Percentiles rank a stretch among this genome's conserved stretches.
phyloP scores from a whole-genome alignment of 2,888 invertebrate species.

The Kuschelorhynchus macadamiae region DNA sequence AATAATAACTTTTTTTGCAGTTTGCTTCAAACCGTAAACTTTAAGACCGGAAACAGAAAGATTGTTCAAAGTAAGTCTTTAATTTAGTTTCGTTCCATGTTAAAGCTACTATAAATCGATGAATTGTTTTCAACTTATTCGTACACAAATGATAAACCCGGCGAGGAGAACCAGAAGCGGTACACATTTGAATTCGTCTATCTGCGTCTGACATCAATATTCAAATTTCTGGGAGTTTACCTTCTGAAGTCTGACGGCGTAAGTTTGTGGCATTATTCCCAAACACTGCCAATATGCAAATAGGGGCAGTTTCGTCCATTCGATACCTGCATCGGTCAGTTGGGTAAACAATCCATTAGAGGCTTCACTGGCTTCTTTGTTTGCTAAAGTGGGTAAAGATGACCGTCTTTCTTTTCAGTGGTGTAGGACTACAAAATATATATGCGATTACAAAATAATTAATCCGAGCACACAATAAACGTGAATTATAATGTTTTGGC shows the following conservation, averaged over 20 bases:
- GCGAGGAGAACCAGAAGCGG: neutral
- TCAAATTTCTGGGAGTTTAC: slow-evolving; percentile 66
- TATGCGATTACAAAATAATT: no score
- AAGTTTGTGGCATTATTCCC: slow-evolving; percentile 67
- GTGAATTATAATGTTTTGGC: no score
- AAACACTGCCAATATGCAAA: slow-evolving; percentile 68
- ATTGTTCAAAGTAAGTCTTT: no score
- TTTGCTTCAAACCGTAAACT: no score
- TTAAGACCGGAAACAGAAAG: no score
- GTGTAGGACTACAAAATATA: slow-evolving; percentile 1
- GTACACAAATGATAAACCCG: neutral
- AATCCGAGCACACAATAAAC: no score
- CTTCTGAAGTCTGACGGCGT: slow-evolving; percentile 62
- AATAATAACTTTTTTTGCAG: no score
- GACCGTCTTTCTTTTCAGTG: neutral
- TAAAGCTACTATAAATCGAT: no score
- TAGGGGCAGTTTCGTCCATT: slow-evolving; percentile 61
- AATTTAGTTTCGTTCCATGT: no score
- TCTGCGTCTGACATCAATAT: slow-evolving; percentile 55
- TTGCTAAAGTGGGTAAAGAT: neutral
- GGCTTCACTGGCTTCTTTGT: slow-evolving; percentile 58
- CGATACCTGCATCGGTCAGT: slow-evolving; percentile 69
- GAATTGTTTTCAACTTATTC: no score
- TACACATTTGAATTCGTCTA: slow-evolving; percentile 61
- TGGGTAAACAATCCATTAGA: slow-evolving; percentile 68